A percentile compares a stretch with the other conserved stretches of the same genome.
Evolutionary conservation across 2,113 vertebrate species (phyloP).

Genomic region (Girardinichthys multiradiatus): DNA sequence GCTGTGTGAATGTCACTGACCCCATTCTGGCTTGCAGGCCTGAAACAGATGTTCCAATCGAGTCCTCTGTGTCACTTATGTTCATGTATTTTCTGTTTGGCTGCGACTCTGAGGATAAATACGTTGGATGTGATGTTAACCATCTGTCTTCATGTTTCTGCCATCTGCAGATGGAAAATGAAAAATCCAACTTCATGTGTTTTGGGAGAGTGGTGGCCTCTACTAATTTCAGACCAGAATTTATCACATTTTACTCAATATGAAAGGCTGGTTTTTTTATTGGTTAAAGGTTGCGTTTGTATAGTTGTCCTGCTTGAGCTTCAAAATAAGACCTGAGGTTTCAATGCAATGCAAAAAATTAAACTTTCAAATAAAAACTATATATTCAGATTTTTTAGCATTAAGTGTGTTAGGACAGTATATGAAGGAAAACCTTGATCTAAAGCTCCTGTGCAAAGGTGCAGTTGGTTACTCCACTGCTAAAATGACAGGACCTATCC

Average conservation of each 20-base stretch:
- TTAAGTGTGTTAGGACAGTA: no score
- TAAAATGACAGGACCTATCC: neutral
- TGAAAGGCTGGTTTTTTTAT: neutral
- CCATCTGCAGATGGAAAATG: constrained; percentile 45
- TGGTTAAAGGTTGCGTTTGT: neutral
- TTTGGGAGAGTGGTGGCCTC: constrained; percentile 30
- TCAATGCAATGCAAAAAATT: neutral
- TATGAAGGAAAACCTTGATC: no score
- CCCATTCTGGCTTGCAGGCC: constrained; percentile 6
- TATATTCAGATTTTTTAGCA: no score
- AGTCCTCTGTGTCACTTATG: constrained; percentile 2
- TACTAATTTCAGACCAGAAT: neutral
- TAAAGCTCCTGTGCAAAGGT: neutral
- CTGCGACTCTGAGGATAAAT: constrained; percentile 41
- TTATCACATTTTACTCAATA: neutral
- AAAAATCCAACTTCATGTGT: neutral
- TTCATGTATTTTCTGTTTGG: constrained; percentile 43
- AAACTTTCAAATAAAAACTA: neutral
- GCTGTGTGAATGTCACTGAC: neutral
- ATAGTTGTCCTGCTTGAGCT: neutral
- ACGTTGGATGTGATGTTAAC: constrained; percentile 54
- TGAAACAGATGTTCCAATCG: constrained; percentile 18
- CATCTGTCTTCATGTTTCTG: constrained; percentile 46
- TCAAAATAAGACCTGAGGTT: neutral
- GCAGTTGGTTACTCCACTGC: neutral